Base-by-base conservation (phyloP, 2,113 vertebrate species). In the Microcebus jonahi region DNA sequence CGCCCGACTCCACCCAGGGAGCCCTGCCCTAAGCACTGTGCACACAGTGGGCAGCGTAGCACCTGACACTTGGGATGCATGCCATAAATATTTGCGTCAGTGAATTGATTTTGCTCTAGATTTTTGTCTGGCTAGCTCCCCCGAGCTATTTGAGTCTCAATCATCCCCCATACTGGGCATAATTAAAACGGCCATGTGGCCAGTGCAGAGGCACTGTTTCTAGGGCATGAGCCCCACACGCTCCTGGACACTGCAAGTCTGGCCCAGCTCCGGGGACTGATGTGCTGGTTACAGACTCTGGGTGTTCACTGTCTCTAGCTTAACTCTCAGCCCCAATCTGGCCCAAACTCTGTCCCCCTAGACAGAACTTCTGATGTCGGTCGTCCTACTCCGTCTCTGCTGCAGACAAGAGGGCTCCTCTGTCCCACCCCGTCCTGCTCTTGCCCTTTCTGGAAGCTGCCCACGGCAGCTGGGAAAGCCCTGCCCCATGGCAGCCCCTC, bases 161-260 rank as follows among this genome's bases (percentile, higher is more conserved):
- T 63, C 53, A 73, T 68, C 73, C 39, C n/a, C 34, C 71, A 80
- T 20, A 27, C 63, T 63, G 71, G 65, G 55, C 42, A n/a, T 80
- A 77, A 91, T 92, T 84, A 79, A 75, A 63, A 91, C 0, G 79
- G 71, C 91, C 79, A 42, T 57, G 81, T 93, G 94, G 90, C 39
- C 45, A 45, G 6, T 34, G 25, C 4, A 36, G 70, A 48, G 53
- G n/a, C 1, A 7, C 29, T 3, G 34, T 88, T 94, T 94, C 75
- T 63, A 39, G 55, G 88, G 15, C 89, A 79, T n/a, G 45, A 95
- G 50, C 36, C 48, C 80, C 42, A 48, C 34, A n/a, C 34, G 70
- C 75, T 31, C 1, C 45, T 1, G 17, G 70, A 39, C 77, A 34
- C 39, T 5, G 10, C 31, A 55, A 27, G 34, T 71, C 79, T 34